Evolutionary conservation across 2,797 vertebrate species (phyloP), one percentile per base, ranked within the genome.

Genomic region (Megaceryle alcyon): DNA sequence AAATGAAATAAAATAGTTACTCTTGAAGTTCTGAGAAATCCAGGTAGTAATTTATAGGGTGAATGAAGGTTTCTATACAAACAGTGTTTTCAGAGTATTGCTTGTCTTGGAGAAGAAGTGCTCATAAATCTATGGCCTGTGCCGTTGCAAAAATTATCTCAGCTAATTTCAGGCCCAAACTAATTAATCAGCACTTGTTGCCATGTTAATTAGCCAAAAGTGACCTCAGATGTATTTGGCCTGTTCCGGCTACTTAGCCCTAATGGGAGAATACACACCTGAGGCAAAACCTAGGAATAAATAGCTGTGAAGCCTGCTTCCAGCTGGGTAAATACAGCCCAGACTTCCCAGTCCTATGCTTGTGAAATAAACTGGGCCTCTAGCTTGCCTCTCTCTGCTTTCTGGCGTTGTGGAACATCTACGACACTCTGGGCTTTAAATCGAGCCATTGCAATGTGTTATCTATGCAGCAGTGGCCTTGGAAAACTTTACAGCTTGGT

Each of bases 261-360:
- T 90, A 95, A 96, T 90, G 82, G 95, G 92, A 94, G 80, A 86
- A 16, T 39, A 44, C 41, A 86, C 94, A 96, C 94, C 96, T 96
- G 94, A 91, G 94, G 96, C 95, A 94, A 96, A 96, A 44, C 57
- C 39, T 14, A 7, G 89, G 89, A 57, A 88, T 88, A 94, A 94
- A 90, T 17, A 91, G 56, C 88, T 1, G 66, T 66, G 89, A 88
- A 82, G 71, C 23, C 56, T 37, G 66, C 12, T 95, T 91, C 91
- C 96, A 97, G 96, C 92, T 96, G 96, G 89, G 80, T 95, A 97
- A 97, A 97, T 95, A 97, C n/a, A 96, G 70, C 63, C 63, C 73
- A 95, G 89, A 76, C 80, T 90, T 49, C 63, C 60, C 3, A 0
- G 70, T 57, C 80, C 61, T 91, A 33, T 0, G 2, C 26, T 51